phyloP scores from a whole-genome alignment of 2,797 vertebrate species.

The Cynodonichthys magdalenae region DNA sequence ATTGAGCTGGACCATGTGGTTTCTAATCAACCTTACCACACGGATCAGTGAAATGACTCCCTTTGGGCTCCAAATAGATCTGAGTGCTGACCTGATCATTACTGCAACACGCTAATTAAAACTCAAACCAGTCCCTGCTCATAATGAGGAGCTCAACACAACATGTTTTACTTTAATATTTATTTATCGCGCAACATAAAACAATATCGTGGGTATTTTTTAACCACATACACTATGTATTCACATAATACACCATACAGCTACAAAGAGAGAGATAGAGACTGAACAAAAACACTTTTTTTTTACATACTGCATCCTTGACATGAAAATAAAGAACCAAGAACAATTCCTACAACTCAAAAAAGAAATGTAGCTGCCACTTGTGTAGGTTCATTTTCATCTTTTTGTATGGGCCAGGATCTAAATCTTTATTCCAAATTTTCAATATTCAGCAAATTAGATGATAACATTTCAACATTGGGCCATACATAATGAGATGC shows the following conservation, averaged over 20 bases:
- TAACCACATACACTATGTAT: constrained; percentile 88
- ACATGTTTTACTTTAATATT: constrained; percentile 73
- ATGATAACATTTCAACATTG: constrained; percentile 56
- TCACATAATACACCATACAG: constrained; percentile 90
- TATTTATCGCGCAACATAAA: constrained; percentile 87
- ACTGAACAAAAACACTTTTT: constrained; percentile 69
- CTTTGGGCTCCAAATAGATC: not conserved
- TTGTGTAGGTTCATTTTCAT: constrained; percentile 68
- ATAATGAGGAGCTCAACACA: constrained; percentile 13
- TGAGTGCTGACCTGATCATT: not conserved
- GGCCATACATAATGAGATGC: constrained; percentile 65
- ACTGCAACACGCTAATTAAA: not conserved
- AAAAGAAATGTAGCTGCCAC: constrained; percentile 88
- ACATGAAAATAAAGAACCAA: constrained; percentile 84
- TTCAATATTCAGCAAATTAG: constrained; percentile 57
- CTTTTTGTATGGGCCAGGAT: constrained; percentile 56
- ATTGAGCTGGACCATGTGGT: not conserved
- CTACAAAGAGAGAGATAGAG: constrained; percentile 88
- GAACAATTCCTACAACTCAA: constrained; percentile 82
- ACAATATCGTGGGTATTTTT: constrained; percentile 84
- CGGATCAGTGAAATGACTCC: constrained; percentile 6
- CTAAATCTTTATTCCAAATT: constrained; percentile 53
- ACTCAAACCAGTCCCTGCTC: not conserved
- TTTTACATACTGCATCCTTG: constrained; percentile 89
- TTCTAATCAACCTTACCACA: not conserved